Base-by-base conservation (phyloP, 1,140 invertebrate species). In the Zaprionus vittiger region DNA sequence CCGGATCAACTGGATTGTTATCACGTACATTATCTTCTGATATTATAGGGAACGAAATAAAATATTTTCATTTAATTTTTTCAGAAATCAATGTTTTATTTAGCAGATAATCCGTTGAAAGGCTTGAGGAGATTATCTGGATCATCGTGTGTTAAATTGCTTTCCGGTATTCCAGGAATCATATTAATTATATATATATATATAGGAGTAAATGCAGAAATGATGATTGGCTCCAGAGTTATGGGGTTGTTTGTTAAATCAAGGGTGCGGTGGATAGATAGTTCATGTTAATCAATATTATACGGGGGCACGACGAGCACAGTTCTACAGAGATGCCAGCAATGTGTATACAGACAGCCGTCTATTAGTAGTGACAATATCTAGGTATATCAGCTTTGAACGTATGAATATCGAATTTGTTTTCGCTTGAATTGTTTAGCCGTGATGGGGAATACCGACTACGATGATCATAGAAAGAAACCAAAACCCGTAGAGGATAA, bases 91-190 rank as follows among this genome's bases (percentile, higher is more conserved):
- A n/a, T 14, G 6, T 20, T 72, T 77, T 77, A 77, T 77, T 77
- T 15, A 47, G 57, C 62, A 72, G 74, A 72, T 66, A 54, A 54
- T 72, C 49, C 28, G 44, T 41, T 57, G 54, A 24, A 31, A 41
- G 44, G 28, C 54, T 44, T 28, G 24, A 17, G 20, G 49, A 62
- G 55, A 62, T 78, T 70, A 86, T 70, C 77, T 55, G 63, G 70
- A 81, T 74, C 79, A 90, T 90, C 81, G 81, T 77, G 79, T 77
- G 41, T 67, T 76, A 64, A 62, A 71, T 80, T 56, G 59, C 49
- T 74, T 83, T 90, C 85, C 85, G 84, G 84, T 89, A 89, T 89
- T 89, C 84, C 85, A 89, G 84, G 87, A 90, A 87, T 66, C 26
- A 70, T 61, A 55, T 61, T 31, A 12, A 60, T 41, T 55, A 41